Evolutionary conservation across 1,140 invertebrate species (phyloP).

Genomic region (Hyposmocoma kahamanoa): DNA sequence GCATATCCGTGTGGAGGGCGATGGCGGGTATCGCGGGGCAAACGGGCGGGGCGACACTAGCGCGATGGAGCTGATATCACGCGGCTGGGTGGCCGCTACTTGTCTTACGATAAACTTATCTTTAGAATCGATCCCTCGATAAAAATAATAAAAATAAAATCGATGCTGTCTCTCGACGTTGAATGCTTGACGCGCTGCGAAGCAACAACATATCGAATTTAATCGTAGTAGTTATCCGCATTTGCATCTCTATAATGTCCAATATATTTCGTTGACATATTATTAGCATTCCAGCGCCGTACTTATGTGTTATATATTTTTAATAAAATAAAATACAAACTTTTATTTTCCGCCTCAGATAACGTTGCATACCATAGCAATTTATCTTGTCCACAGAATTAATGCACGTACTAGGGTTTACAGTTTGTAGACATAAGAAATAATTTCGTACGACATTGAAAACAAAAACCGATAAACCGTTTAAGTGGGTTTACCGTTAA

Average conservation of each 20-base stretch:
- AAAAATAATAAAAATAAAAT: conserved; percentile 45
- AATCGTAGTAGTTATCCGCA: conserved; percentile 51
- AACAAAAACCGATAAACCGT: no score
- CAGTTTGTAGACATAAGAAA: no score
- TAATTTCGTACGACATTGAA: no score
- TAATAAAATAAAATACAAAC: no score
- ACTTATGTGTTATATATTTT: neutral
- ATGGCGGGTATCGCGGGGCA: conserved; percentile 15
- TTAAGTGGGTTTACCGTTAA: no score
- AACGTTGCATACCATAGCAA: no score
- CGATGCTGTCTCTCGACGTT: conserved; percentile 19
- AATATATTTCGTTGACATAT: conserved; percentile 62
- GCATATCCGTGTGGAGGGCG: conserved; percentile 22
- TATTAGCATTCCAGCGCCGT: conserved; percentile 47
- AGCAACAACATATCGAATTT: conserved; percentile 62
- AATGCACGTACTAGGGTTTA: no score
- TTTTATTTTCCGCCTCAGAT: conserved; percentile 22
- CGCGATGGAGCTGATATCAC: conserved; percentile 9
- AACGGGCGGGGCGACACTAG: no score
- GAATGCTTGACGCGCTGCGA: conserved; percentile 54
- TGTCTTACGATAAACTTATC: conserved; percentile 71
- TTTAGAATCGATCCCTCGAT: conserved; percentile 66
- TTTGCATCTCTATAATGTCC: conserved; percentile 65
- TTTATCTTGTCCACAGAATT: no score
- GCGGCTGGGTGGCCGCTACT: conserved; percentile 65